Conservation (phyloP, 2,888 invertebrate species). For the Amphipyra berbera region DNA sequence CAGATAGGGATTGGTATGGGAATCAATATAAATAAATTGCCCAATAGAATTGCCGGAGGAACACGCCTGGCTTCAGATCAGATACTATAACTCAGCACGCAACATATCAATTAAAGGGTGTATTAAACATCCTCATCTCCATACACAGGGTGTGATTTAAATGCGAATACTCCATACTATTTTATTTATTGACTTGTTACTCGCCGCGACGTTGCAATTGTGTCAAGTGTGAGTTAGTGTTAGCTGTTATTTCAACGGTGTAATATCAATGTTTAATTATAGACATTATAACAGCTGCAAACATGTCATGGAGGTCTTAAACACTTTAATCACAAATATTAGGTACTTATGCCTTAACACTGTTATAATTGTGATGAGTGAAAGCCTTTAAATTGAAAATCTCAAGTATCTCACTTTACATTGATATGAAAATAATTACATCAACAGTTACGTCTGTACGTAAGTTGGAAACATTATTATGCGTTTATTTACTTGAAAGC, state of each 20-base stretch:
- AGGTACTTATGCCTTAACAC: not conserved
- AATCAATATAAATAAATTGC: slow-evolving; percentile 87
- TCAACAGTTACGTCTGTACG: slow-evolving; percentile 7
- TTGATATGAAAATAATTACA: slow-evolving; percentile 34
- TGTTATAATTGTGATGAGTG: not conserved
- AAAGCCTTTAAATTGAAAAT: not conserved
- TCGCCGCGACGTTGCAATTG: slow-evolving; percentile 58
- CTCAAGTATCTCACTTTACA: slow-evolving; percentile 4
- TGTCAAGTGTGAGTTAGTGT: slow-evolving; percentile 54
- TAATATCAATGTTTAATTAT: slow-evolving; percentile 38
- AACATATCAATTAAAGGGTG: slow-evolving; percentile 87
- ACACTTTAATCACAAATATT: slow-evolving; percentile 10
- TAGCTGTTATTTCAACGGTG: slow-evolving; percentile 38
- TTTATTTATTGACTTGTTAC: slow-evolving; percentile 63
- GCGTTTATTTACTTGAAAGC: slow-evolving; percentile 69
- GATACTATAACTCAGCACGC: slow-evolving; percentile 84
- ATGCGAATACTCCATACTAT: slow-evolving; percentile 62
- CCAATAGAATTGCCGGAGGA: slow-evolving; percentile 83
- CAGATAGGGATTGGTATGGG: slow-evolving; percentile 79
- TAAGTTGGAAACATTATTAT: slow-evolving; percentile 61
- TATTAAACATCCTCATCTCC: slow-evolving; percentile 79
- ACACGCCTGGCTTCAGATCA: slow-evolving; percentile 77
- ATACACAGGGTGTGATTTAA: slow-evolving; percentile 75
- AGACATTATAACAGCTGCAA: slow-evolving; percentile 10
- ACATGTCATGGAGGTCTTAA: slow-evolving; percentile 17